These are phyloP conservation scores for Enteromius unitaeniatus DNA, from an alignment of 2,797 vertebrate genomes.

Conservation along the genomic window DNA sequence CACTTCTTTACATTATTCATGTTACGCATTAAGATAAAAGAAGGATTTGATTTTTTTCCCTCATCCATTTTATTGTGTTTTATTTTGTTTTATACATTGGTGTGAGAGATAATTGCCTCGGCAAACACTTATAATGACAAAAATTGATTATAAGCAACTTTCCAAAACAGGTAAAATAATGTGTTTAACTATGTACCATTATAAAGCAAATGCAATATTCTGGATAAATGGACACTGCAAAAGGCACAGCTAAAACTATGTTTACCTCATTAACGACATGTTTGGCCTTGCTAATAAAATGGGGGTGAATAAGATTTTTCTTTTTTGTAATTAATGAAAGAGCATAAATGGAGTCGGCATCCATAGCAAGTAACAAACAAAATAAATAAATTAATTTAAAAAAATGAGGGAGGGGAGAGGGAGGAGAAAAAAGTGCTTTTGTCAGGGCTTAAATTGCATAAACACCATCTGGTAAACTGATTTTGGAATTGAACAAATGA, in stretches of 20 bases:
- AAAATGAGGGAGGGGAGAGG: conserved; percentile 28
- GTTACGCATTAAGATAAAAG: neutral
- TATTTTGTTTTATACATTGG: neutral
- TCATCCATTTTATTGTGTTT: neutral
- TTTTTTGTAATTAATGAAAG: conserved; percentile 75
- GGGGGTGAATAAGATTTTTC: conserved; percentile 51
- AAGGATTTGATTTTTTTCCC: neutral
- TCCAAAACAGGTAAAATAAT: conserved; percentile 3
- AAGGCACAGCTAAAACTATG: conserved; percentile 3
- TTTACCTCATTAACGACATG: conserved; percentile 50
- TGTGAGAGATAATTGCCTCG: neutral
- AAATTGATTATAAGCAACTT: neutral
- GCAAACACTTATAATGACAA: neutral
- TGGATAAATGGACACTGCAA: conserved; percentile 20
- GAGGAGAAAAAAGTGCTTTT: conserved; percentile 62
- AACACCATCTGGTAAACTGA: conserved; percentile 75
- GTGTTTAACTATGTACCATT: conserved; percentile 40
- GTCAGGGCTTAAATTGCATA: conserved; percentile 73
- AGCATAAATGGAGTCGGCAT: conserved; percentile 66
- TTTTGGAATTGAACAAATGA: conserved; percentile 69
- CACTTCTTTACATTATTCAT: neutral
- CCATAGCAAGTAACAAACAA: conserved; percentile 56
- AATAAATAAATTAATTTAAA: neutral
- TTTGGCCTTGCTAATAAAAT: conserved; percentile 56
- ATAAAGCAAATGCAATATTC: conserved; percentile 23